Evolutionary conservation across 2,797 vertebrate species (phyloP), one percentile per base, ranked within the genome.

Genomic region (Trematomus bernacchii): DNA sequence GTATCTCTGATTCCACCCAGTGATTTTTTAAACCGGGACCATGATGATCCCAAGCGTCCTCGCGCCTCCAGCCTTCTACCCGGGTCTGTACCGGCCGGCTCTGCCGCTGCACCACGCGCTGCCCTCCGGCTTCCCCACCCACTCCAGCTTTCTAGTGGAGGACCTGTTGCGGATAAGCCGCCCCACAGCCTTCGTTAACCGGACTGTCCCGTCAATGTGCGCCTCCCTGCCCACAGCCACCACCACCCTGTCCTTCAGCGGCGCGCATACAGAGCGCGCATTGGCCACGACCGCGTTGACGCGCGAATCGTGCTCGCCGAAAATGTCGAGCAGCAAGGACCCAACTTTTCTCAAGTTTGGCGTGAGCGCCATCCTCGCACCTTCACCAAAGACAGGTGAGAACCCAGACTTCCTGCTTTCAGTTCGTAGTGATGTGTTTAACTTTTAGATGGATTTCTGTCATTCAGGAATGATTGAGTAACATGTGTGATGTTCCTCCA

Each of bases 31-130:
- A 77, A 14, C 77, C 82, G 91, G 88, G 91, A 92, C 92, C 86
- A 98, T 98, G 97, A 98, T 98, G 98, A 97, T 98, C 94, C 97
- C 97, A 21, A 97, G 96, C 89, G 95, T 98, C 82, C 82, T 98
- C 71, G 95, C 97, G 42, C 96, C 97, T 62, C 94, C 97, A 1
- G 96, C 96, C 18, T 94, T 98, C 66, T 98, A 98, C 88, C 97
- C 97, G 52, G 97, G 94, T 52, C 95, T 98, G 73, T 95, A 98
- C 88, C 95, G 97, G 15, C 97, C 98, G 3, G 94, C 97, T 7
- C 92, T 98, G 87, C 96, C 96, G 68, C 88, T 97, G 78, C 97
- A 96, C 67, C 97, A 96, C 64, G 94, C 94, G n/a, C 89, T 97
- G 57, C 97, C 96, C 14, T 93, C 96, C 1, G 94, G 95, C 21